These are phyloP conservation scores for Ophioninae sp. DNA, from an alignment of 2,888 invertebrate species.

Conservation along the genomic window DNA sequence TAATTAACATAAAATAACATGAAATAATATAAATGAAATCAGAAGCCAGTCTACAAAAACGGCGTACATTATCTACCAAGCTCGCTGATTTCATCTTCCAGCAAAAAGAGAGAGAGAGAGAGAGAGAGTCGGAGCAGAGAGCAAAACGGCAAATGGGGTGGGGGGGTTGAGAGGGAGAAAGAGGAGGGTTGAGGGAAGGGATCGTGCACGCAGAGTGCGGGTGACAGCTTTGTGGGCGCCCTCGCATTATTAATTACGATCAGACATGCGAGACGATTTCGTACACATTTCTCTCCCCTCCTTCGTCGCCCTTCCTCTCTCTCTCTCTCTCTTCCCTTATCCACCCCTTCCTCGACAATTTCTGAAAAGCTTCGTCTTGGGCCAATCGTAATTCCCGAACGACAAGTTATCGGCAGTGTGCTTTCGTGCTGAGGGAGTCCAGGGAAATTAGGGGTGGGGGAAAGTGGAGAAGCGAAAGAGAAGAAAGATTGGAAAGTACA, in stretches of 20 bases:
- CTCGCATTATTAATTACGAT: conserved; percentile 78
- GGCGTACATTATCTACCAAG: too few relatives aligned
- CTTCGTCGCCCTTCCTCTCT: background rate
- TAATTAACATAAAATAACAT: too few relatives aligned
- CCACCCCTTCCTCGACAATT: conserved; percentile 46
- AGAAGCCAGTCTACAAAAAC: too few relatives aligned
- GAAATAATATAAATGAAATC: too few relatives aligned
- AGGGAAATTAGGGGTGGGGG: conserved; percentile 6
- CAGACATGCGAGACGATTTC: conserved; percentile 79
- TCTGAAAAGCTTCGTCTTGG: conserved; percentile 59
- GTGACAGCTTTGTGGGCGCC: conserved; percentile 77
- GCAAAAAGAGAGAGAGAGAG: conserved; percentile 31
- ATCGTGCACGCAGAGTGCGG: conserved; percentile 27
- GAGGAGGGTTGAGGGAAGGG: conserved; percentile 3
- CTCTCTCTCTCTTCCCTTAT: background rate
- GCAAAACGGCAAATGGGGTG: too few relatives aligned
- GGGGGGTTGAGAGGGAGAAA: conserved; percentile 8
- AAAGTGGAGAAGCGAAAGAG: background rate
- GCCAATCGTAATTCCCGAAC: conserved; percentile 65
- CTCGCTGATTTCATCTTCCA: too few relatives aligned
- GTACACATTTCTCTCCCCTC: conserved; percentile 39
- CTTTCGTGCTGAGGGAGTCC: background rate
- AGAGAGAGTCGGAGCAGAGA: too few relatives aligned
- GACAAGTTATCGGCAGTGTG: conserved; percentile 62
- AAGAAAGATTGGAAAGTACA: conserved; percentile 4